Percentiles rank a stretch among this genome's conserved stretches.
Evolutionary conservation across 2,797 vertebrate species (phyloP).

Genomic region (Sebastes reedi): DNA sequence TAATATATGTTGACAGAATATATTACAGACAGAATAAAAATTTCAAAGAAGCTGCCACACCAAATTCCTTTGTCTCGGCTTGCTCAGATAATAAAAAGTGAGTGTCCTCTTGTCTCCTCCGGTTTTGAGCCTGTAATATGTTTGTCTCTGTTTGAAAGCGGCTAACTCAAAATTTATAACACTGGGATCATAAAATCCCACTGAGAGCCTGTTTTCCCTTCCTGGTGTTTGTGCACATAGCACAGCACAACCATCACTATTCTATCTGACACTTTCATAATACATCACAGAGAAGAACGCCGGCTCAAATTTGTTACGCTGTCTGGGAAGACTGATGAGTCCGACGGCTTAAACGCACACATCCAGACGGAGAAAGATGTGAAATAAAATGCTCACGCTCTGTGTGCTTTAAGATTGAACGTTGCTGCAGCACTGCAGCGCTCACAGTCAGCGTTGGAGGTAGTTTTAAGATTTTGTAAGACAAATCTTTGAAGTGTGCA

Average conservation of each 20-base stretch:
- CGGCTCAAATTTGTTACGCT: conserved; percentile 47
- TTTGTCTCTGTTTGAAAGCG: conserved; percentile 6
- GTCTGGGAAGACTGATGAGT: conserved; percentile 65
- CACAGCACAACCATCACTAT: conserved; percentile 27
- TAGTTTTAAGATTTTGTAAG: conserved; percentile 12
- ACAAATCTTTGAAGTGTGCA: conserved; percentile 11
- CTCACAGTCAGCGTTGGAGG: background rate
- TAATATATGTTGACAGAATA: background rate
- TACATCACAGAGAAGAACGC: conserved; percentile 28
- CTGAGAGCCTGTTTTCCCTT: background rate
- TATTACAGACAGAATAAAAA: background rate
- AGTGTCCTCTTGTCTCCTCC: background rate
- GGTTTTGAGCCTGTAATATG: background rate
- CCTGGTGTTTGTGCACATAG: conserved; percentile 31
- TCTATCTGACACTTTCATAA: conserved; percentile 50
- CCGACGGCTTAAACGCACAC: conserved; percentile 26
- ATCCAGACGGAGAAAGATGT: conserved; percentile 23
- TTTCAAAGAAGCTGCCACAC: background rate
- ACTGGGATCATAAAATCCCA: background rate
- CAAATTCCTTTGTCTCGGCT: background rate
- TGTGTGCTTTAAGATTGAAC: background rate
- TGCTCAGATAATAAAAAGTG: conserved; percentile 28
- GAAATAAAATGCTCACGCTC: conserved; percentile 16
- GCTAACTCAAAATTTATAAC: background rate
- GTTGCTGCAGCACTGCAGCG: background rate